Evolutionary conservation across 2,888 invertebrate species (phyloP), one percentile per base, ranked within the genome.

Genomic region (Caenorhabditis sp.): DNA sequence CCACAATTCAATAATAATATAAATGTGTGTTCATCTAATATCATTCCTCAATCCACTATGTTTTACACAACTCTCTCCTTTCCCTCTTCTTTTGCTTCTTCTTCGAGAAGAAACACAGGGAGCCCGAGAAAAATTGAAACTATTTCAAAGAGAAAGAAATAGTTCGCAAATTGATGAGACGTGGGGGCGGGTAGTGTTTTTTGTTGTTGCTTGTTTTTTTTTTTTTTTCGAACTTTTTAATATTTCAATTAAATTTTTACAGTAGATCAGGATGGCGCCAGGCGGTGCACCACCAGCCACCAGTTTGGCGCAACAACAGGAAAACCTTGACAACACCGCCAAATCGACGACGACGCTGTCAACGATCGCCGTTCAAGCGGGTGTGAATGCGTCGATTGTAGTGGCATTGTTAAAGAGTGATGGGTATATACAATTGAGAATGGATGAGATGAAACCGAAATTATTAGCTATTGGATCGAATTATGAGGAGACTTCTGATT

Each of bases 291-390:
- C 74, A 5, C 53, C 43, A 20, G 69, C 60, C 57, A 60, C 63
- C 66, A 70, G 66, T 25, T 52, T 68, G 8, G 43, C 25, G 14
- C 61, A 65, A 38, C 17, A 63, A 57, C 50, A 38, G n/a, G n/a
- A n/a, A 38, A 65, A 62, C 59, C 60, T 62, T 10, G 56, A 50
- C 27, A 57, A 50, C 5, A 54, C 36, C 10, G 70, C 70, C 49
- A 69, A 74, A 52, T 74, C 80, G 21, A 78, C 80, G 26, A 94
- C 94, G 70, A 94, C 94, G 83, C 93, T 95, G 86, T 94, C 94
- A 89, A 94, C 95, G 68, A 94, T 95, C 82, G 94, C 94, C 59
- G 93, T 95, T 75, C 93, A 93, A 88, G 93, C 94, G 88, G 94
- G 94, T 78, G 91, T 92, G 84, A 87, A 89, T 72, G 93, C 94